These are phyloP conservation scores for Heteronetta atricapilla DNA, from an alignment of 2,113 vertebrate genomes.

Conservation along the genomic window DNA sequence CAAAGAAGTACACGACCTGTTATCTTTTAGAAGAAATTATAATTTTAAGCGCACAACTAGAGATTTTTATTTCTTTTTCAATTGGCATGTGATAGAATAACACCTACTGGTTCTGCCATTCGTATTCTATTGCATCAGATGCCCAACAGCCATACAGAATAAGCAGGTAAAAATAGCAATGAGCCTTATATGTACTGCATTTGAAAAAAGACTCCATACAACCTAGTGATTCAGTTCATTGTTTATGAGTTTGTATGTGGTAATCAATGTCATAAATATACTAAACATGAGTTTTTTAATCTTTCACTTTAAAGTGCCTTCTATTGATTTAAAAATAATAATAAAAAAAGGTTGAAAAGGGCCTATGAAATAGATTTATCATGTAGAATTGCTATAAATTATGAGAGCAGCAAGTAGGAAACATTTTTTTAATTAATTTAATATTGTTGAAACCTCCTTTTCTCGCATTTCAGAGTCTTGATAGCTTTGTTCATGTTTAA, in stretches of 20 bases:
- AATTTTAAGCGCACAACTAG: conserved; percentile 25
- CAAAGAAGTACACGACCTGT: conserved; percentile 14
- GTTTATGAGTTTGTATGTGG: not conserved
- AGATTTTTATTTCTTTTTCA: not conserved
- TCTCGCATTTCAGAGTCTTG: not conserved
- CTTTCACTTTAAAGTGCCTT: not conserved
- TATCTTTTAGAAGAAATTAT: conserved; percentile 32
- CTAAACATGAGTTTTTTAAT: not conserved
- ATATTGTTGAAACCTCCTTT: not conserved
- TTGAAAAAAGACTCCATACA: not conserved
- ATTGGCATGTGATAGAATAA: not conserved
- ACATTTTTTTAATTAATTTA: not conserved
- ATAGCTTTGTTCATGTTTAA: not conserved
- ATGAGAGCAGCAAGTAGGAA: not conserved
- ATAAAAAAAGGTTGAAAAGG: not conserved
- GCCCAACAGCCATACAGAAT: not conserved
- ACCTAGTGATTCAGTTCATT: not conserved
- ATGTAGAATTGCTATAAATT: not conserved
- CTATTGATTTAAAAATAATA: not conserved
- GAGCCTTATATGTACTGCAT: not conserved
- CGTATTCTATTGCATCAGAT: not conserved
- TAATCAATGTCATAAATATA: not conserved
- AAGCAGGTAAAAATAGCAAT: not conserved
- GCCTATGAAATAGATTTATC: not conserved
- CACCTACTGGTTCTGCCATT: conserved; percentile 11